phyloP scores from a whole-genome alignment of 2,113 vertebrate species.

The Hirundichthys speculiger region DNA sequence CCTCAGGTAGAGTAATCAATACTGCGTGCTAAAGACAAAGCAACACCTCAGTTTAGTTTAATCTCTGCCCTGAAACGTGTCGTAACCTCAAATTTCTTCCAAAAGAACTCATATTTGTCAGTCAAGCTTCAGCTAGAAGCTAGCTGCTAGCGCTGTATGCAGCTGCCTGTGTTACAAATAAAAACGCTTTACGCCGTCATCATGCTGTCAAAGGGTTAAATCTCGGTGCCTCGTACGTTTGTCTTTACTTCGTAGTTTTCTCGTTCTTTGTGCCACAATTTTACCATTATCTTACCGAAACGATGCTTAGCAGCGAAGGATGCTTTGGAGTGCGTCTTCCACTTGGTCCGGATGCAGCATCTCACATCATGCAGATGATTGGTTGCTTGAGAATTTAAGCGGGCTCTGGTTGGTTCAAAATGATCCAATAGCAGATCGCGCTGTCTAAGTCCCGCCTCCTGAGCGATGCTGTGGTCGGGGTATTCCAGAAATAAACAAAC shows the following conservation, averaged over 20 bases:
- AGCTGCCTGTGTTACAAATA: not conserved
- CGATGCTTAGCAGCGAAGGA: conserved; percentile 25
- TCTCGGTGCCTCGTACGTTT: accelerated
- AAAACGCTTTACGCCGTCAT: not conserved
- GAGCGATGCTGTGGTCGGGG: no score
- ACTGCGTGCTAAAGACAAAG: no score
- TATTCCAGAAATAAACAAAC: no score
- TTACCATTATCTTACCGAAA: conserved; percentile 8
- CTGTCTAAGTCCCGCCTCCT: not conserved
- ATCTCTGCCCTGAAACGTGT: no score
- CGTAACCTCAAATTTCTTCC: no score
- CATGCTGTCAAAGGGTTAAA: accelerated
- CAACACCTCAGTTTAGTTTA: no score
- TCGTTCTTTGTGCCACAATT: accelerated
- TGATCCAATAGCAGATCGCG: not conserved
- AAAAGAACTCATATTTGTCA: no score
- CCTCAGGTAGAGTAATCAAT: no score
- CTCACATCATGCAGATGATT: conserved; percentile 19
- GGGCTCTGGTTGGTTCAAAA: conserved; percentile 38
- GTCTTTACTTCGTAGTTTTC: not conserved
- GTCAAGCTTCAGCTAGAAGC: conserved; percentile 8
- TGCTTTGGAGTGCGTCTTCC: conserved; percentile 29
- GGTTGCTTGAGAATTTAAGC: conserved; percentile 4
- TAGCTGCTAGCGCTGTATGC: not conserved
- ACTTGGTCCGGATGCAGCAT: conserved; percentile 18